Base-by-base conservation (phyloP, 2,797 vertebrate species). In the Characodon lateralis region DNA sequence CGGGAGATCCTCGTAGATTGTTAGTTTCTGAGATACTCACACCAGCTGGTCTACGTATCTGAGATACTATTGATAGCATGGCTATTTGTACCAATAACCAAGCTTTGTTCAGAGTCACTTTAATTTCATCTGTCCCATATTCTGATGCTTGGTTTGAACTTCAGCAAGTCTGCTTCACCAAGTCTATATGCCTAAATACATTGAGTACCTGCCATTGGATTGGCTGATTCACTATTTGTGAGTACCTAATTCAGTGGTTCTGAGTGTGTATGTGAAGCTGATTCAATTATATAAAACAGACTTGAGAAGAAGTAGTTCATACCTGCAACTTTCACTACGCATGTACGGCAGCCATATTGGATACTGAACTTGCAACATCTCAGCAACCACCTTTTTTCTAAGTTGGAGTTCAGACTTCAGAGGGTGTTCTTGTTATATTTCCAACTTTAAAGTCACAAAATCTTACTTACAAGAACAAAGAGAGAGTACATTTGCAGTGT, bases 401-500 rank as follows among this genome's bases (percentile, higher is more conserved):
- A 26, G 55, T 24, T 59, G 9, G 58, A 59, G 14, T 28, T 59
- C 13, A 1, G 6, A 28, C 26, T 13, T 28, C 3, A 1, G 58
- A 10, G 6, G 8, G 55, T 56, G 55, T 56, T 10, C 55, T 10
- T 56, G 55, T 56, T 56, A 28, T 13, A 12, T 59, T 22, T 59
- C n/a, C 4, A 2, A 59, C 58, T 28, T 10, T 59, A 26, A 59
- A 59, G 12, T 26, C 58, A 58, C 9, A 58, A 24, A 66, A 22
- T 66, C 10, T 43, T 39, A 68, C 65, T 24, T 68, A 14, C 9
- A 43, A n/a, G 10, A 20, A 43, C 65, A 68, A 68, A n/a, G 35
- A 43, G 39, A 66, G 43, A 68, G 39, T 22, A n/a, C 65, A 8
- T 43, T n/a, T 78, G 69, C 76, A 83, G 84, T 80, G 84, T 75